Evolutionary conservation across 1,140 invertebrate species (phyloP).

Genomic region (Pogonus chalceus): DNA sequence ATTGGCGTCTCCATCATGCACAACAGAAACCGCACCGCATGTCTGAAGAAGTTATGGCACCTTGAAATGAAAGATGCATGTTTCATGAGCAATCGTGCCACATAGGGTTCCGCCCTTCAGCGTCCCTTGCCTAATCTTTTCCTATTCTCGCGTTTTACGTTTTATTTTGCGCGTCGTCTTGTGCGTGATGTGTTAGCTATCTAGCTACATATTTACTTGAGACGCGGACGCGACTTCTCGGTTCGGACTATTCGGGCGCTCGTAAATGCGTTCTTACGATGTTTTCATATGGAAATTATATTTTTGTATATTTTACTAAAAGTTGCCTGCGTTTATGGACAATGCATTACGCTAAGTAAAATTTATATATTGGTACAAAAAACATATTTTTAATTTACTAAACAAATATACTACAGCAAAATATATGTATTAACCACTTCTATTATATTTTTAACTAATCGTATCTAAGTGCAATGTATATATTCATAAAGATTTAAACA

Average conservation of each 20-base stretch:
- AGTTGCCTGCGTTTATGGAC: too few relatives aligned
- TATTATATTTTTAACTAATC: too few relatives aligned
- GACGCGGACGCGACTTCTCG: not conserved
- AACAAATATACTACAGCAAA: too few relatives aligned
- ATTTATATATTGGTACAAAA: too few relatives aligned
- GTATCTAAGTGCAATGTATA: too few relatives aligned
- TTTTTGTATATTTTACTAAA: too few relatives aligned
- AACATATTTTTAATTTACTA: too few relatives aligned
- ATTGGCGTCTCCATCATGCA: not conserved
- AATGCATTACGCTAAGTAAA: too few relatives aligned
- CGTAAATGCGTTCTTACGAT: not conserved
- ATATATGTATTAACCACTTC: too few relatives aligned
- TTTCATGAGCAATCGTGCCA: not conserved
- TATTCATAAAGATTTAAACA: too few relatives aligned
- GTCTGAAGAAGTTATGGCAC: constrained; percentile 7
- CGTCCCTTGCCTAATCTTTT: not conserved
- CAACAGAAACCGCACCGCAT: not conserved
- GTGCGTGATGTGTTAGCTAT: too few relatives aligned
- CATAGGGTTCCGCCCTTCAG: not conserved
- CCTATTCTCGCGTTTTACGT: not conserved
- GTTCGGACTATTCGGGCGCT: not conserved
- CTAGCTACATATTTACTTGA: too few relatives aligned
- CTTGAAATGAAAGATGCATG: constrained; percentile 7
- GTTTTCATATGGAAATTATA: not conserved
- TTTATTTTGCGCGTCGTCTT: not conserved